phyloP scores from a whole-genome alignment of 2,113 vertebrate genomes.

The Greenwoodochromis staneri region DNA sequence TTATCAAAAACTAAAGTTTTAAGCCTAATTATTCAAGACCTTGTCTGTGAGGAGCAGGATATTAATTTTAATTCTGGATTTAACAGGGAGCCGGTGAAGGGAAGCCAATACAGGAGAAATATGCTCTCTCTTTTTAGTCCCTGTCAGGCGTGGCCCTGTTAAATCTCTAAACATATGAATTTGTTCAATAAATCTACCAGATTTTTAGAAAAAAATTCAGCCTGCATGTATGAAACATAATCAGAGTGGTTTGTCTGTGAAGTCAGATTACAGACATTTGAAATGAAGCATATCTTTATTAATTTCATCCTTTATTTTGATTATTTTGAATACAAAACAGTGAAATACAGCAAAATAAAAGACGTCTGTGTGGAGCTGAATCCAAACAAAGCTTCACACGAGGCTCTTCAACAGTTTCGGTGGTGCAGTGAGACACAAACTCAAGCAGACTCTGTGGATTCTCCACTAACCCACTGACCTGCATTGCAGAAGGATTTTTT shows the following conservation, averaged over 20 bases:
- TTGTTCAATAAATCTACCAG: background rate
- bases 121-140: background rate
- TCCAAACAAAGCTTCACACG: background rate
- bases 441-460: background rate
- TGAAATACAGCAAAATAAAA: background rate
- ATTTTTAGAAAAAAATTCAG: background rate
- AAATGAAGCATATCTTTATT: background rate
- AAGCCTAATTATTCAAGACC: background rate
- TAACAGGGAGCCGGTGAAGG: background rate
- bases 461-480: conserved; percentile 58
- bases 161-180: background rate
- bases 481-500: conserved; percentile 37
- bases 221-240: background rate
- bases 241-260: background rate
- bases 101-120: background rate
- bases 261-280: background rate
- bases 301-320: background rate
- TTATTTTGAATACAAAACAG: background rate
- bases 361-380: background rate
- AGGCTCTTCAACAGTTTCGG: background rate
- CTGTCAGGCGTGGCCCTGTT: background rate
- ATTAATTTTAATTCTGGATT: background rate
- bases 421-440: background rate
- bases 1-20: background rate
- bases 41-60: background rate